These are phyloP conservation scores for Chrysodeixis includens DNA, from an alignment of 2,888 invertebrate genomes.

Conservation along the genomic window DNA sequence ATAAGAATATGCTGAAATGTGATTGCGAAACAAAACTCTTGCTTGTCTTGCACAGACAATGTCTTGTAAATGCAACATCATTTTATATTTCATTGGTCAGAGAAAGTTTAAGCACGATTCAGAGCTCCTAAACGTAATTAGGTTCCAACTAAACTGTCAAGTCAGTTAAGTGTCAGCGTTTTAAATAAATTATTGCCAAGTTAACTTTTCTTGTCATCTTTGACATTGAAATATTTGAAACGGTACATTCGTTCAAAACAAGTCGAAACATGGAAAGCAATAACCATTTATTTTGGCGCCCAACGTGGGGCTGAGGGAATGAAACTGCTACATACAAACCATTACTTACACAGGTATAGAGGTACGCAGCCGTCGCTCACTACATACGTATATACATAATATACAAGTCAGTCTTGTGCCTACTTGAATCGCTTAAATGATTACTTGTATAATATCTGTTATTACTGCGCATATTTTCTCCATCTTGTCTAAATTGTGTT, in stretches of 20 bases:
- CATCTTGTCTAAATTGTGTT: constrained; percentile 10
- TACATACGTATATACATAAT: constrained; percentile 30
- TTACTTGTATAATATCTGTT: constrained; percentile 47
- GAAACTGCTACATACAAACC: constrained; percentile 56
- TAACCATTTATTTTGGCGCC: constrained; percentile 69
- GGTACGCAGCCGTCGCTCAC: constrained; percentile 18
- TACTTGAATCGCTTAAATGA: constrained; percentile 38
- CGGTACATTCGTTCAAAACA: constrained; percentile 51
- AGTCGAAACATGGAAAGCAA: constrained; percentile 57
- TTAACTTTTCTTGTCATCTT: constrained; percentile 39
- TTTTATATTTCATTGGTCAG: constrained; percentile 11
- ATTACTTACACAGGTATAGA: constrained; percentile 40
- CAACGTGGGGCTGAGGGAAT: constrained; percentile 64
- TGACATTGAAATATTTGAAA: constrained; percentile 53
- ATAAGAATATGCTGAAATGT: constrained; percentile 13
- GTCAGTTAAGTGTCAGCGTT: constrained; percentile 26
- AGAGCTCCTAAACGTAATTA: constrained; percentile 31
- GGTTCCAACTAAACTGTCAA: constrained; percentile 18
- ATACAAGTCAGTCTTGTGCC: constrained; percentile 43
- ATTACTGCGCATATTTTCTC: constrained; percentile 26
- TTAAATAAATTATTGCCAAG: constrained; percentile 31
- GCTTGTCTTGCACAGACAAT: neutral
- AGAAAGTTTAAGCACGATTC: constrained; percentile 21
- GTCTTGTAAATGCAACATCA: neutral
- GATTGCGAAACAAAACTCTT: constrained; percentile 3